These are phyloP conservation scores for Rhodeus uyekii DNA, from an alignment of 2,797 vertebrate species.

Conservation along the genomic window DNA sequence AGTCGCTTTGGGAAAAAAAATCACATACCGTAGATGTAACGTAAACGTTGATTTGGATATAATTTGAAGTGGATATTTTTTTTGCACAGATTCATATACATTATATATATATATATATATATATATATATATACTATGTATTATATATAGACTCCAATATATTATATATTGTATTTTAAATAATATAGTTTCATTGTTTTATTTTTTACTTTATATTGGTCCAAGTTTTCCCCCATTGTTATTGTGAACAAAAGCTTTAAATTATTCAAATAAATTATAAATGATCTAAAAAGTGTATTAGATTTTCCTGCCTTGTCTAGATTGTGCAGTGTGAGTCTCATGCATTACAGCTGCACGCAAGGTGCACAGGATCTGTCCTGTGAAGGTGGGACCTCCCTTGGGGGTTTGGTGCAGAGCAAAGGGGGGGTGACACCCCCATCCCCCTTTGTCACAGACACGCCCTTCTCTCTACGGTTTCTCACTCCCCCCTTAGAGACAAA, in stretches of 20 bases:
- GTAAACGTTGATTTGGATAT: neutral
- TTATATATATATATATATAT: neutral
- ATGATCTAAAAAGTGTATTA: neutral
- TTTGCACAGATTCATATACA: neutral
- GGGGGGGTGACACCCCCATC: neutral
- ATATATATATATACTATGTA: too few relatives aligned
- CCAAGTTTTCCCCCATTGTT: neutral
- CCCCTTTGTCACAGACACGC: conserved; percentile 42
- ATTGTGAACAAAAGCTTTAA: neutral
- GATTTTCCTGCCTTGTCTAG: neutral
- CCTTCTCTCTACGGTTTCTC: conserved; percentile 45
- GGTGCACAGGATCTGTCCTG: conserved; percentile 26
- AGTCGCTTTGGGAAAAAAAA: neutral
- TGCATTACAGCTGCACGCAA: neutral
- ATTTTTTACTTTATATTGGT: neutral
- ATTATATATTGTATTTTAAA: neutral
- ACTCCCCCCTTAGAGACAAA: conserved; percentile 69
- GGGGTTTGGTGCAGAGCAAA: conserved; percentile 56
- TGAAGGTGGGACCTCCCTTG: conserved; percentile 50
- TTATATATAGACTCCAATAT: neutral
- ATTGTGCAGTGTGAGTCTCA: neutral
- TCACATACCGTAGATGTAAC: neutral
- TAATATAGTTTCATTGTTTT: too few relatives aligned
- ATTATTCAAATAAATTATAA: neutral
- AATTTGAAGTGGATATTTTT: neutral